phyloP scores from a whole-genome alignment of 2,113 vertebrate genomes.

The Oreochromis aureus region DNA sequence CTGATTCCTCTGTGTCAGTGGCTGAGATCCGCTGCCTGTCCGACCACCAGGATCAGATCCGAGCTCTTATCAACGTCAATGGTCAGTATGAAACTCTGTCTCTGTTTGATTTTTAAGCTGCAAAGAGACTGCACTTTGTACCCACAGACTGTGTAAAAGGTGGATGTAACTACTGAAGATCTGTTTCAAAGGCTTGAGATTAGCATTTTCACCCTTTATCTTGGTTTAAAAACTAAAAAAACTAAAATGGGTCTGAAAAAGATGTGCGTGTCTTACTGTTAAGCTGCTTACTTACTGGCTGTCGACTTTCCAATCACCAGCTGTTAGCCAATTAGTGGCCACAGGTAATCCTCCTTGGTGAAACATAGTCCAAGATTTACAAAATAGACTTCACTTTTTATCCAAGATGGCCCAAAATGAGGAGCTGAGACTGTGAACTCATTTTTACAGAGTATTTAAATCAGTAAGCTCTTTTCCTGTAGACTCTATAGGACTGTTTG shows the following conservation, averaged over 20 bases:
- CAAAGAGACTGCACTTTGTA: not conserved
- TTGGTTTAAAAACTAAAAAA: not conserved
- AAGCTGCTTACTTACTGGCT: not conserved
- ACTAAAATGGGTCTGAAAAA: not conserved
- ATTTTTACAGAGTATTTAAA: not conserved
- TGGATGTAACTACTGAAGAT: not conserved
- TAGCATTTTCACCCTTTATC: not conserved
- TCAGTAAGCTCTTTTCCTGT: not conserved
- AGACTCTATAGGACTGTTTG: not conserved
- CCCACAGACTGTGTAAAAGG: not conserved
- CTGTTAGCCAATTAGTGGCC: not conserved
- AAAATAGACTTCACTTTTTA: not conserved
- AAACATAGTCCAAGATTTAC: not conserved
- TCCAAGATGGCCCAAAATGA: not conserved
- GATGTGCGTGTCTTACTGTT: not conserved
- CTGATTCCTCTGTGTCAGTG: conserved; percentile 65
- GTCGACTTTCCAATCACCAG: not conserved
- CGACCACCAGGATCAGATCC: conserved; percentile 88
- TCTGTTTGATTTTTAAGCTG: not conserved
- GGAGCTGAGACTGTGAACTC: not conserved
- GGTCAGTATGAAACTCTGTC: conserved; percentile 67
- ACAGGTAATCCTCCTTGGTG: not conserved
- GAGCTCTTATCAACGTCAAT: conserved; percentile 81
- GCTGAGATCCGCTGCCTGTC: conserved; percentile 77
- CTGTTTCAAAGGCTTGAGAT: not conserved